Evolutionary conservation across 2,113 vertebrate genomes (phyloP).

Genomic region (Passerina amoena): DNA sequence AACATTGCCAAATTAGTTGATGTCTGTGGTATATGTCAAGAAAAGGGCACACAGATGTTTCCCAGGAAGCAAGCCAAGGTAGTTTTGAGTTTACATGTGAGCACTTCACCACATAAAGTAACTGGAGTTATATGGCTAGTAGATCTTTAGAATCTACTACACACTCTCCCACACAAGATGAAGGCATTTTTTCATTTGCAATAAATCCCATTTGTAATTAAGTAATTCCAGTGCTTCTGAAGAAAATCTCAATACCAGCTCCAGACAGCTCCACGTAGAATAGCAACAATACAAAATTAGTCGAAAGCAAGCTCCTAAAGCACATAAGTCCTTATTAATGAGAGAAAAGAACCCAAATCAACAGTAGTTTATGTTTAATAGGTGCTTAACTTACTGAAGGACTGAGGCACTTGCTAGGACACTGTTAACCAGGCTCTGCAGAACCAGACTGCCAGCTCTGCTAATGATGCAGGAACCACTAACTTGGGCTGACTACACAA

Average conservation of each 20-base stretch:
- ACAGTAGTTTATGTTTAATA: neutral
- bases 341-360: fast-evolving
- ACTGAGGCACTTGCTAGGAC: neutral
- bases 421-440: neutral
- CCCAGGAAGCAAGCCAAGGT: neutral
- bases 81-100: neutral
- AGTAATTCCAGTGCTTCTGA: neutral
- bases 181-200: neutral
- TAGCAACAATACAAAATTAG: neutral
- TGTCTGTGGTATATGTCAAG: neutral
- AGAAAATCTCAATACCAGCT: neutral
- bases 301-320: neutral
- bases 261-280: neutral
- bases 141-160: neutral
- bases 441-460: neutral
- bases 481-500: neutral
- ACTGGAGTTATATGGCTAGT: neutral
- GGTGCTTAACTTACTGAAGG: neutral
- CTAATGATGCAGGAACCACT: neutral
- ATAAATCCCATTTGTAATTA: neutral
- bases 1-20: neutral
- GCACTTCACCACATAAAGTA: neutral
- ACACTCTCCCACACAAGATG: neutral
- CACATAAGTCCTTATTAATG: neutral
- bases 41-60: neutral